Percentiles rank a stretch among this genome's conserved stretches.
Evolutionary conservation across 2,113 vertebrate genomes (phyloP).

Genomic region (Lasiurus borealis): DNA sequence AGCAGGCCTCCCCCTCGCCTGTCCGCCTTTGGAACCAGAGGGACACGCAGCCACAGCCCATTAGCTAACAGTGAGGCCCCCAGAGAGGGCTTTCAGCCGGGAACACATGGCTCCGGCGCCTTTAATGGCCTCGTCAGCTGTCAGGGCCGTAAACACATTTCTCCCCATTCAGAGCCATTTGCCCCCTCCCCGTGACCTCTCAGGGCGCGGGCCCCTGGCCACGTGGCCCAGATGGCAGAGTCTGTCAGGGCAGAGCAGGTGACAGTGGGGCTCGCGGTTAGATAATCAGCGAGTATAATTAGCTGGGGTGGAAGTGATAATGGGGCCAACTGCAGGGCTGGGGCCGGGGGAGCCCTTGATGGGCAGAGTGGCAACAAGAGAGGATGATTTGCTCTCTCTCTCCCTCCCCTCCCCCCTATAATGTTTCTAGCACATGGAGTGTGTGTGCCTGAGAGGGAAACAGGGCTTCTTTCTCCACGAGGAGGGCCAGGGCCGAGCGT

Average conservation of each 20-base stretch:
- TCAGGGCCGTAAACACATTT: constrained; percentile 88
- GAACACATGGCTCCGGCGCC: constrained; percentile 68
- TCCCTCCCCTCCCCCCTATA: neutral
- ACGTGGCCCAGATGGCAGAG: constrained; percentile 94
- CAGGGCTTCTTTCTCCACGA: neutral
- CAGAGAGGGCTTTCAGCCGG: constrained; percentile 84
- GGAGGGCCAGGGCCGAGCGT: constrained; percentile 18
- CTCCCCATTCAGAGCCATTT: constrained; percentile 87
- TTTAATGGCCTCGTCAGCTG: constrained; percentile 88
- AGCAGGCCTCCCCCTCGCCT: neutral
- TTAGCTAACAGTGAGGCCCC: constrained; percentile 75
- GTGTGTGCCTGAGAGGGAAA: neutral
- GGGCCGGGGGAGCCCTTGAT: neutral
- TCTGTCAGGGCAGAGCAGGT: constrained; percentile 93
- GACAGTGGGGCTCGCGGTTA: constrained; percentile 89
- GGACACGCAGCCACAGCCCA: constrained; percentile 30
- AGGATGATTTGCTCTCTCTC: neutral
- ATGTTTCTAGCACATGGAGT: neutral
- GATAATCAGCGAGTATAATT: constrained; percentile 96
- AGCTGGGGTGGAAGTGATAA: constrained; percentile 90
- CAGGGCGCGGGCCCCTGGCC: constrained; percentile 85
- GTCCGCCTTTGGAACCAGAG: constrained; percentile 17
- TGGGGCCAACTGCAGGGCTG: constrained; percentile 83
- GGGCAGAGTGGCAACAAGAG: neutral
- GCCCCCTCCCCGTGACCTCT: constrained; percentile 87